Evolutionary conservation across 2,797 vertebrate species (phyloP).

Genomic region (Enteromius radiatus): DNA sequence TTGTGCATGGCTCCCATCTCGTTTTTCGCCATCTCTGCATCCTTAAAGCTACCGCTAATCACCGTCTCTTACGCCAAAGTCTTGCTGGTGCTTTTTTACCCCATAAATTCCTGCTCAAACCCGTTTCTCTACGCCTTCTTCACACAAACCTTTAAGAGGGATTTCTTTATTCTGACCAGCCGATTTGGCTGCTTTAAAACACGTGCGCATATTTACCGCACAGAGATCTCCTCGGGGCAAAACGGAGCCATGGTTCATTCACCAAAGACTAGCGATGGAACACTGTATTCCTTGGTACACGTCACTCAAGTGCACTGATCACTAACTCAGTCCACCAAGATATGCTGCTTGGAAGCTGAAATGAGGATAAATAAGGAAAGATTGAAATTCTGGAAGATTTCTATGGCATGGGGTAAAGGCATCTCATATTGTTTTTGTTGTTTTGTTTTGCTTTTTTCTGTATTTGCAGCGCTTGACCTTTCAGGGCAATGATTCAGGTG

Average conservation of each 20-base stretch:
- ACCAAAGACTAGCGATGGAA: slow-evolving; percentile 78
- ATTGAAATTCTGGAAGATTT: background rate
- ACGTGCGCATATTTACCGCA: slow-evolving; percentile 90
- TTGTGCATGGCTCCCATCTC: slow-evolving; percentile 97
- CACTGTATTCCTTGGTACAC: slow-evolving; percentile 80
- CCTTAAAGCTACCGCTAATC: slow-evolving; percentile 92
- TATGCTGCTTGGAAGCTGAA: slow-evolving; percentile 43
- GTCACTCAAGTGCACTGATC: slow-evolving; percentile 73
- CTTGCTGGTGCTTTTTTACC: slow-evolving; percentile 94
- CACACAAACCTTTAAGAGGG: slow-evolving; percentile 90
- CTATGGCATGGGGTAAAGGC: background rate
- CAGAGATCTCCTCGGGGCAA: slow-evolving; percentile 87
- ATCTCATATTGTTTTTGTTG: background rate
- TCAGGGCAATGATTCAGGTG: slow-evolving; percentile 11
- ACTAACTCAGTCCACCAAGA: background rate
- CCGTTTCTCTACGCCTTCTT: slow-evolving; percentile 98
- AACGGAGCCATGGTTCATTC: slow-evolving; percentile 79
- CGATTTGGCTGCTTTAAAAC: slow-evolving; percentile 90
- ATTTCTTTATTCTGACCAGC: slow-evolving; percentile 91
- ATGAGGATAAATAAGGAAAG: slow-evolving; percentile 39
- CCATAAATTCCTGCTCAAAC: slow-evolving; percentile 96
- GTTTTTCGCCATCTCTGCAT: slow-evolving; percentile 94
- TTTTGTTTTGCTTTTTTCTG: background rate
- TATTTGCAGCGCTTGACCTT: background rate
- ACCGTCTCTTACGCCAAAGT: slow-evolving; percentile 94